Conservation (phyloP, 1,140 invertebrate species). For the Drosophila suzukii region DNA sequence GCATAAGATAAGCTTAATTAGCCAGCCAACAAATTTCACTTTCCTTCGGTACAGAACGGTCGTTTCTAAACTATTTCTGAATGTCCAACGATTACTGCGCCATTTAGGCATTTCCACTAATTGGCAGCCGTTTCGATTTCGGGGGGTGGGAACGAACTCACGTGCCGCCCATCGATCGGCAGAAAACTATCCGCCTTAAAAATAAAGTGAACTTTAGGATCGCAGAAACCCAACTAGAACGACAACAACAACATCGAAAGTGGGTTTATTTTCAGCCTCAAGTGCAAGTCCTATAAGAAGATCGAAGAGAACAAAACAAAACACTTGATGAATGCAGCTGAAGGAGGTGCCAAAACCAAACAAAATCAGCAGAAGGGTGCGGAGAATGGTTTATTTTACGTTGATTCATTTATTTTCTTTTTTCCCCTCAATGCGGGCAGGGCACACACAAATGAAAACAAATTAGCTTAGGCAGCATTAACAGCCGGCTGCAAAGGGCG, state of each 20-base stretch:
- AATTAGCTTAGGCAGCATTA: slow-evolving; percentile 52
- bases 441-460: slow-evolving; percentile 44
- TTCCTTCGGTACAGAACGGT: slow-evolving; percentile 37
- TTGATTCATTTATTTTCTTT: slow-evolving; percentile 17
- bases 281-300: slow-evolving; percentile 60
- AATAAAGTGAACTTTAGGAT: slow-evolving; percentile 49
- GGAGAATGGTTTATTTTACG: slow-evolving; percentile 29
- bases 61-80: slow-evolving; percentile 12
- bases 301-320: slow-evolving; percentile 60
- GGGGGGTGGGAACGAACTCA: slow-evolving; percentile 13
- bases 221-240: slow-evolving; percentile 20
- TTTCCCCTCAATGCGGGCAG: slow-evolving; percentile 36
- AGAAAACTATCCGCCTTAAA: slow-evolving; percentile 18
- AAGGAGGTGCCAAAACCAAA: slow-evolving; percentile 42
- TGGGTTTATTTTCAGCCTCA: slow-evolving; percentile 66
- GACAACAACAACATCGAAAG: slow-evolving; percentile 6
- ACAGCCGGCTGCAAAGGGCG: slow-evolving; percentile 32
- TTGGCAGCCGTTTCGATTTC: slow-evolving; percentile 34
- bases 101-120: slow-evolving; percentile 49
- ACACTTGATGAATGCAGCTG: slow-evolving; percentile 52
- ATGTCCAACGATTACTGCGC: slow-evolving; percentile 31
- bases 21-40: slow-evolving; percentile 38
- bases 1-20: slow-evolving; percentile 39
- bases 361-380: slow-evolving; percentile 16
- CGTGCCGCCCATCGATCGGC: slow-evolving; percentile 36